A percentile compares a stretch with the other conserved stretches of the same genome.
phyloP scores from a whole-genome alignment of 2,113 vertebrate species.

The Hyperopisus bebe region DNA sequence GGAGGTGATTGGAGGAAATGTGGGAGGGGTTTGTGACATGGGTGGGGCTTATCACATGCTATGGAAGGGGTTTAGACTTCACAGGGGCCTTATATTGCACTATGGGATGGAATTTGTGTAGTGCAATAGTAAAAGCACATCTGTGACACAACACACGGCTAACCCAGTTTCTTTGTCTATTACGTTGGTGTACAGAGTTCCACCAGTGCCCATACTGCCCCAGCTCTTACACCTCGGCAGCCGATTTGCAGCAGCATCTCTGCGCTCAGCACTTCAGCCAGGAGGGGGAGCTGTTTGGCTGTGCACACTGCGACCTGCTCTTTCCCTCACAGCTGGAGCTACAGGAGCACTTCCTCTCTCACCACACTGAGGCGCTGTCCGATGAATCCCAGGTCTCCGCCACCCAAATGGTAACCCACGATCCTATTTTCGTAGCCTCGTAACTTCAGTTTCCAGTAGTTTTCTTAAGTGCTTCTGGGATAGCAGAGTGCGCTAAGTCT shows the following conservation, averaged over 20 bases:
- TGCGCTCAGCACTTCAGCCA: conserved; percentile 56
- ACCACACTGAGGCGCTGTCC: conserved; percentile 55
- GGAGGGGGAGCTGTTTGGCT: conserved; percentile 54
- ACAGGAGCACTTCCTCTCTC: conserved; percentile 62
- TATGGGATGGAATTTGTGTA: neutral
- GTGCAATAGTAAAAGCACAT: neutral
- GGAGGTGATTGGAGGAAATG: neutral
- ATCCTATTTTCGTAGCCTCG: neutral
- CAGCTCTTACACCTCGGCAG: conserved; percentile 51
- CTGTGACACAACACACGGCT: neutral
- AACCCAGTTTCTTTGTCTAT: neutral
- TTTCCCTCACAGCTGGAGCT: conserved; percentile 63
- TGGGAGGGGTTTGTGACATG: neutral
- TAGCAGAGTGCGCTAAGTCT: neutral
- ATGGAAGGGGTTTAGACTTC: neutral
- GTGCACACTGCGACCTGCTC: conserved; percentile 63
- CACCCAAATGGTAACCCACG: conserved; percentile 53
- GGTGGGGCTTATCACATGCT: neutral
- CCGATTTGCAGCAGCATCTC: conserved; percentile 66
- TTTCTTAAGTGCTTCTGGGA: neutral
- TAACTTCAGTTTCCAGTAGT: neutral
- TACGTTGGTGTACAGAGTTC: neutral
- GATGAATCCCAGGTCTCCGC: conserved; percentile 46
- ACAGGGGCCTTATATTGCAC: neutral
- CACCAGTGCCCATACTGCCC: conserved; percentile 58